A percentile compares a stretch with the other conserved stretches of the same genome.
phyloP scores from a whole-genome alignment of 2,888 invertebrate genomes.

The Spatulosminthurus flaviceps region DNA sequence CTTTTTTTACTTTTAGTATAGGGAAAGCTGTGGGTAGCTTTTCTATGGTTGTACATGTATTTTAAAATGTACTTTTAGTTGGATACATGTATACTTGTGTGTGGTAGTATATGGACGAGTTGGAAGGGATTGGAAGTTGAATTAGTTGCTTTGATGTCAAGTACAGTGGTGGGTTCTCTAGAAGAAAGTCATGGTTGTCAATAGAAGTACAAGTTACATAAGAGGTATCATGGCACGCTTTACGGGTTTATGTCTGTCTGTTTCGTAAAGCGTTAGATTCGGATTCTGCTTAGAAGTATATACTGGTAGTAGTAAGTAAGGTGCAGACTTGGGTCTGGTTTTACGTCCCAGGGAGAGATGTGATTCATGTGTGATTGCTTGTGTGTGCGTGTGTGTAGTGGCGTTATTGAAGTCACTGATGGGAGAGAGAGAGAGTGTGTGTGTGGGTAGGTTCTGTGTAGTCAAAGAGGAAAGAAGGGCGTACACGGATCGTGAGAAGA shows the following conservation, averaged over 20 bases:
- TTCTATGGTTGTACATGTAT: background rate
- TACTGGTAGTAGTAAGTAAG: constrained; percentile 20
- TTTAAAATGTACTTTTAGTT: background rate
- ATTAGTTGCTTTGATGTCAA: constrained; percentile 62
- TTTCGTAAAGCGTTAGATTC: constrained; percentile 15
- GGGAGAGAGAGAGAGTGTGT: constrained; percentile 17
- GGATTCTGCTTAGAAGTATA: constrained; percentile 23
- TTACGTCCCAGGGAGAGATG: constrained; percentile 18
- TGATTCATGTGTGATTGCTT: constrained; percentile 32
- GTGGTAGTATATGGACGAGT: background rate
- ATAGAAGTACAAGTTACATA: constrained; percentile 18
- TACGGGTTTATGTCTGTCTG: constrained; percentile 18
- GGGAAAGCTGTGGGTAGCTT: background rate
- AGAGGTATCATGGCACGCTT: constrained; percentile 28
- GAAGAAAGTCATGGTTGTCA: constrained; percentile 21
- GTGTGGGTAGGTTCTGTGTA: constrained; percentile 31
- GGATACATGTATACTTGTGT: background rate
- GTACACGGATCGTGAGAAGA: constrained; percentile 35
- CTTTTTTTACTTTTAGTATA: background rate
- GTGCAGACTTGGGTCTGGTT: constrained; percentile 9
- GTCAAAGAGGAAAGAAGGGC: constrained; percentile 27
- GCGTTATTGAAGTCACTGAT: constrained; percentile 30
- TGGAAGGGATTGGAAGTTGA: constrained; percentile 39
- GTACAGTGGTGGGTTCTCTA: constrained; percentile 48
- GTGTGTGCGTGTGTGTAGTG: constrained; percentile 31